Percentiles rank a stretch among this genome's conserved stretches.
These are phyloP conservation scores for Conomelus anceps DNA, from an alignment of 2,888 invertebrate species.

Conservation along the genomic window DNA sequence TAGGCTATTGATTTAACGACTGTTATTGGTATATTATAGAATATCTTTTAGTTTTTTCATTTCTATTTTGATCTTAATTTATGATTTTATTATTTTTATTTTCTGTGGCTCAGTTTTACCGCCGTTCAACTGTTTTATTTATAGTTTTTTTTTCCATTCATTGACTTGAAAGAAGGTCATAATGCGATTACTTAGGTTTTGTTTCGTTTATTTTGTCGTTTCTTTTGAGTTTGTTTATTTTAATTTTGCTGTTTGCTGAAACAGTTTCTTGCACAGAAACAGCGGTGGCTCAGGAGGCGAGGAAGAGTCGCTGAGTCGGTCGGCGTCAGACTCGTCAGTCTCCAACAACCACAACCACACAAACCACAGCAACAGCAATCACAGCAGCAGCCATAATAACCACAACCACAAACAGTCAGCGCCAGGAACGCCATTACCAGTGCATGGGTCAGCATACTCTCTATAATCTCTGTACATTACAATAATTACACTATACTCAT, in stretches of 20 bases:
- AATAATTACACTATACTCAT: no score
- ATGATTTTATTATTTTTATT: no score
- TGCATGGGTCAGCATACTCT: constrained; percentile 50
- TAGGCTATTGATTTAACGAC: no score
- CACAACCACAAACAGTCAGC: constrained; percentile 51
- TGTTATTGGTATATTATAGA: no score
- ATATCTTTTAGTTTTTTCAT: no score
- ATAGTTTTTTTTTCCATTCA: not conserved
- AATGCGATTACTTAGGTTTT: not conserved
- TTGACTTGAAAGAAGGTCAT: not conserved
- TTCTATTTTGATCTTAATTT: no score
- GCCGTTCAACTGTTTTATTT: not conserved
- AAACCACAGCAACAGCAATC: not conserved
- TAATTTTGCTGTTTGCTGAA: not conserved
- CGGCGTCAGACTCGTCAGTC: constrained; percentile 87
- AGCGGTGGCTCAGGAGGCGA: constrained; percentile 67
- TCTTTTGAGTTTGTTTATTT: not conserved
- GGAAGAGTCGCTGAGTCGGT: constrained; percentile 79
- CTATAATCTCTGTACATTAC: not conserved
- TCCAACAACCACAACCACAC: constrained; percentile 45
- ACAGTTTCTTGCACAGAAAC: constrained; percentile 29
- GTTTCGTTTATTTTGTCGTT: not conserved
- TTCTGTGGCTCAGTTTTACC: no score
- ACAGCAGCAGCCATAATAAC: constrained; percentile 40
- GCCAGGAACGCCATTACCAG: constrained; percentile 58